These are phyloP conservation scores for Stenchaetothrips biformis DNA, from an alignment of 2,888 invertebrate species.

Conservation along the genomic window DNA sequence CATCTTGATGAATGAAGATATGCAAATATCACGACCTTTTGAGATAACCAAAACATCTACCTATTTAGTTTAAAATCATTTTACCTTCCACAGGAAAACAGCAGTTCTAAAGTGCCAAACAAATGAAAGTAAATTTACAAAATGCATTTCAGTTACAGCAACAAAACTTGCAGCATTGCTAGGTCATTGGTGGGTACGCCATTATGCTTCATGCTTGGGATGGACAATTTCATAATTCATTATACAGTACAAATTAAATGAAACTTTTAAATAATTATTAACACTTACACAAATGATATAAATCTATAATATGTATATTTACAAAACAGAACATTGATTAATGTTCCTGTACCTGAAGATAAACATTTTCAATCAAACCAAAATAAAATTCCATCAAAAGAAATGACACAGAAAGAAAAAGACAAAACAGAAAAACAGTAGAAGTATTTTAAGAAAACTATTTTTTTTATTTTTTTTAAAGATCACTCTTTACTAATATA, in stretches of 20 bases:
- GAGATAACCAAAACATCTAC: neutral
- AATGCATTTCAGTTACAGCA: neutral
- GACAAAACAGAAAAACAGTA: neutral
- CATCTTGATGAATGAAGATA: neutral
- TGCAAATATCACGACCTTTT: neutral
- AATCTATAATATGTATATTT: conserved; percentile 1
- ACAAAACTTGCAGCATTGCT: neutral
- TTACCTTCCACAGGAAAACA: too few relatives aligned
- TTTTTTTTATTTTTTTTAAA: neutral
- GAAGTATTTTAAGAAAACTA: conserved; percentile 11
- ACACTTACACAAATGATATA: conserved; percentile 22
- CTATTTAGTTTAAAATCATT: too few relatives aligned
- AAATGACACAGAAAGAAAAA: conserved; percentile 3
- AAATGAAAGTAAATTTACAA: neutral
- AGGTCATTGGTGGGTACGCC: conserved; percentile 11
- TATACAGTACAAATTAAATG: conserved; percentile 1
- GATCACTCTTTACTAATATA: neutral
- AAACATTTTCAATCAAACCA: conserved; percentile 4
- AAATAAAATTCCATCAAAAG: neutral
- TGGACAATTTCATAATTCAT: neutral
- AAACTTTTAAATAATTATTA: conserved; percentile 20
- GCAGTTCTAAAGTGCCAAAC: neutral
- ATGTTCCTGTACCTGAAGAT: conserved; percentile 8
- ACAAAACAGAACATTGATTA: conserved; percentile 3
- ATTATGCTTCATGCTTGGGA: neutral